Evolutionary conservation across 2,888 invertebrate genomes (phyloP), one percentile per base, ranked within the genome.

Genomic region (Cryptocephalus moraei): DNA sequence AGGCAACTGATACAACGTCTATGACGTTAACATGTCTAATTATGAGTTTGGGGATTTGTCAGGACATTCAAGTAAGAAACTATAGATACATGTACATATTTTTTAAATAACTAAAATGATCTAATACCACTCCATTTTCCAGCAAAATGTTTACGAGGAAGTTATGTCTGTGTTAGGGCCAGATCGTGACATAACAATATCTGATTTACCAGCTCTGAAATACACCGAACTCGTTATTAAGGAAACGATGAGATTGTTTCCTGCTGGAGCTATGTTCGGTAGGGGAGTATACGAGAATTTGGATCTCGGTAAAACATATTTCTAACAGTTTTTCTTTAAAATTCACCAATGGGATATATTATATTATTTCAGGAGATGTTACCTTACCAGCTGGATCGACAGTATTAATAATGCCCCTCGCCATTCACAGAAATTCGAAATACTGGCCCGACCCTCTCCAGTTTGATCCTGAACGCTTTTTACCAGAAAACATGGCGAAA

Each of bases 241-340:
- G 42, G 55, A 55, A 48, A 52, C 50, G 10, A 34, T 55, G 33
- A 45, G 55, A 33, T 36, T 53, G 8, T 53, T 55, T 45, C 53
- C 51, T 34, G 11, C 48, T 10, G 51, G 34, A 32, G 43, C 51
- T 1, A 11, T 45, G 2, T 14, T 51, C 1, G 47, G 9, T 32
- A 43, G 45, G 10, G 33, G 32, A 8, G 11, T 43, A 4, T 12
- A 39, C 13, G 45, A 12, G 10, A 44, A 51, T 39, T 46, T 57
- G 8, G 45, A 55, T 43, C n/a, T 56, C 39, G 56, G 56, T 54
- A 46, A 45, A 12, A 36, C 4, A 36, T 36, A 22, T 22, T 22
- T 22, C 22, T 4, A 22, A 6, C 6, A 4, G 22, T 22, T 6
- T 4, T 22, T 22, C 22, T 22, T 6, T 22, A 4, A 22, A 22